phyloP scores from a whole-genome alignment of 2,797 vertebrate genomes.

The Leptoclinus maculatus region DNA sequence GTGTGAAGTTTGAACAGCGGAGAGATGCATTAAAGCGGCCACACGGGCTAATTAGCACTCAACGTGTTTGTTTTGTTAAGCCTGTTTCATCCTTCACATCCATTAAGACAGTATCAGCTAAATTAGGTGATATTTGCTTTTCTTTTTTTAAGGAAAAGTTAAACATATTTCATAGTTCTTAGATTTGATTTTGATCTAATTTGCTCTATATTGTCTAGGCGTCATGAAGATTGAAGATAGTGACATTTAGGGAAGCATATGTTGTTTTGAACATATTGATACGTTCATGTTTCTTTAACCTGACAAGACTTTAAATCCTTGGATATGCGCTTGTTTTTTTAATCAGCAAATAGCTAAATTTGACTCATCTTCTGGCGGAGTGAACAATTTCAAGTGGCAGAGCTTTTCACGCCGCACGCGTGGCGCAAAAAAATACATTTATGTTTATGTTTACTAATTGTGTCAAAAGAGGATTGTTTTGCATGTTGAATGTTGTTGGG shows the following conservation, averaged over 20 bases:
- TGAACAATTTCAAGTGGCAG: background rate
- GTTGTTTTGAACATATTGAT: background rate
- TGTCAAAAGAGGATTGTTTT: background rate
- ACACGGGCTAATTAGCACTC: slow-evolving; percentile 15
- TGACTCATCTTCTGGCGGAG: background rate
- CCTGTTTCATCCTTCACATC: background rate
- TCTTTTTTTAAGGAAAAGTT: background rate
- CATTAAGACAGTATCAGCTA: background rate
- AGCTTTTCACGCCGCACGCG: background rate
- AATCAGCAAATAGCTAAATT: too few species aligned
- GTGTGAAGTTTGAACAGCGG: slow-evolving; percentile 52
- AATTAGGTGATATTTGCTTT: background rate
- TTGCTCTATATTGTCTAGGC: too few species aligned
- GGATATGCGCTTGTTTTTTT: background rate
- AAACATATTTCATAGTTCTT: background rate
- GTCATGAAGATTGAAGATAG: background rate
- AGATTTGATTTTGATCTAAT: background rate
- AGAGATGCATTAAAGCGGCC: background rate
- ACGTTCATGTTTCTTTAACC: background rate
- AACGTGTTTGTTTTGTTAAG: background rate
- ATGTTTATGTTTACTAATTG: background rate
- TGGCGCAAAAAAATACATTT: background rate
- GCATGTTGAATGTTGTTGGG: background rate
- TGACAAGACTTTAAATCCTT: background rate
- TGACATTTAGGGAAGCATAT: background rate